These are phyloP conservation scores for Climacteris rufus DNA, from an alignment of 2,113 vertebrate species.

Conservation along the genomic window DNA sequence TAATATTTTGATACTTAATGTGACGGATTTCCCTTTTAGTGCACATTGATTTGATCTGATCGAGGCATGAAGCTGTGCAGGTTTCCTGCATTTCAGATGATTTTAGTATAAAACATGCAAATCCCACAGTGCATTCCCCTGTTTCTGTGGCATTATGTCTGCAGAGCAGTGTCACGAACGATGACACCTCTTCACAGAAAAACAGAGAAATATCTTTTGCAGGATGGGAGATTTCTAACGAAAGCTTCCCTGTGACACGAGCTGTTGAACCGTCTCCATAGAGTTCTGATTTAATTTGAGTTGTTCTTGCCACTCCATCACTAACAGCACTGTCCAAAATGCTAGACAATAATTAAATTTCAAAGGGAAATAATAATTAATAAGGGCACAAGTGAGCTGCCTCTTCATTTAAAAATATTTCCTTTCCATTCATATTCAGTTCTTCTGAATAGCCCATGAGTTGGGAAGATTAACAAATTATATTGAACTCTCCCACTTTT, in stretches of 20 bases:
- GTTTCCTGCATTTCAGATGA: not conserved
- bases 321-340: not conserved
- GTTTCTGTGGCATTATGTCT: not conserved
- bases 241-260: not conserved
- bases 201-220: not conserved
- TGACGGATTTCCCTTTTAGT: constrained; percentile 17
- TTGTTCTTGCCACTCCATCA: not conserved
- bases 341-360: constrained; percentile 33
- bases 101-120: constrained; percentile 36
- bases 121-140: not conserved
- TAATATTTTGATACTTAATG: not conserved
- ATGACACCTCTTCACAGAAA: not conserved
- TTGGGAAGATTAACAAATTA: constrained; percentile 28
- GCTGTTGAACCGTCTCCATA: constrained; percentile 35
- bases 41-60: not conserved
- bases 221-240: not conserved
- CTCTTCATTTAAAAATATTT: constrained; percentile 34
- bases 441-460: not conserved
- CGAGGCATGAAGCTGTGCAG: not conserved
- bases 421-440: not conserved
- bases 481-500: not conserved
- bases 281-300: constrained; percentile 14
- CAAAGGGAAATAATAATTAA: constrained; percentile 29
- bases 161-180: not conserved
- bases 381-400: not conserved